A percentile compares a stretch with the other conserved stretches of the same genome.
Conservation (phyloP, 2,888 invertebrate genomes). For the Acanthacorydalis orientalis region DNA sequence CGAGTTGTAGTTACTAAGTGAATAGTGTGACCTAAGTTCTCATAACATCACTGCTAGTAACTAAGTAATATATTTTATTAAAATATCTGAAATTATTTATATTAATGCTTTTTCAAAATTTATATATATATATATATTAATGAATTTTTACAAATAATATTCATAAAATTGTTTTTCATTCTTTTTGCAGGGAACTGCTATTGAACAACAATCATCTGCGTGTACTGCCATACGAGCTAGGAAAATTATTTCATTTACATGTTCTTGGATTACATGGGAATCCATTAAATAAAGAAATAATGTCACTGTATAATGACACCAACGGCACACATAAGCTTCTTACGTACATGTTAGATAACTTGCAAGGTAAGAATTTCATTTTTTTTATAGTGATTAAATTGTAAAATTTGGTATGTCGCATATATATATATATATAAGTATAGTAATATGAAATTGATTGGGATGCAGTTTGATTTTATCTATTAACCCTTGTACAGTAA, state of each 20-base stretch:
- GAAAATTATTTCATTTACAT: slow-evolving; percentile 92
- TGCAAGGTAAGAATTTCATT: slow-evolving; percentile 56
- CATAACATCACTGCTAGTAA: too few relatives aligned
- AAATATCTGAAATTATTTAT: too few relatives aligned
- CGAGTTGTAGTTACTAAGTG: too few relatives aligned
- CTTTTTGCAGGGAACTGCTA: slow-evolving; percentile 66
- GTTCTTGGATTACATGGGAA: slow-evolving; percentile 86
- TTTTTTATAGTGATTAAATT: neutral
- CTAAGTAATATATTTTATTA: too few relatives aligned
- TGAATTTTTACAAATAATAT: slow-evolving; percentile 6
- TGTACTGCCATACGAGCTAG: slow-evolving; percentile 89
- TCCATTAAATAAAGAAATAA: slow-evolving; percentile 84
- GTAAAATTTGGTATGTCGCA: too few relatives aligned
- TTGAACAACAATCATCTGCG: slow-evolving; percentile 89
- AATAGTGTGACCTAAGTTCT: too few relatives aligned
- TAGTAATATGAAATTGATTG: too few relatives aligned
- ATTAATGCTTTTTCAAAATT: neutral
- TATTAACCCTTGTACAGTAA: too few relatives aligned
- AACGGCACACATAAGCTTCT: slow-evolving; percentile 91
- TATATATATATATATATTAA: slow-evolving; percentile 1
- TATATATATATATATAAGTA: too few relatives aligned
- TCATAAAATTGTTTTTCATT: slow-evolving; percentile 2
- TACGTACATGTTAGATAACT: slow-evolving; percentile 87
- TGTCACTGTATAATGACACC: slow-evolving; percentile 79
- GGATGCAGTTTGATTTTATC: too few relatives aligned